Conservation (phyloP, 2,113 vertebrate genomes). For the Orycteropus afer region DNA sequence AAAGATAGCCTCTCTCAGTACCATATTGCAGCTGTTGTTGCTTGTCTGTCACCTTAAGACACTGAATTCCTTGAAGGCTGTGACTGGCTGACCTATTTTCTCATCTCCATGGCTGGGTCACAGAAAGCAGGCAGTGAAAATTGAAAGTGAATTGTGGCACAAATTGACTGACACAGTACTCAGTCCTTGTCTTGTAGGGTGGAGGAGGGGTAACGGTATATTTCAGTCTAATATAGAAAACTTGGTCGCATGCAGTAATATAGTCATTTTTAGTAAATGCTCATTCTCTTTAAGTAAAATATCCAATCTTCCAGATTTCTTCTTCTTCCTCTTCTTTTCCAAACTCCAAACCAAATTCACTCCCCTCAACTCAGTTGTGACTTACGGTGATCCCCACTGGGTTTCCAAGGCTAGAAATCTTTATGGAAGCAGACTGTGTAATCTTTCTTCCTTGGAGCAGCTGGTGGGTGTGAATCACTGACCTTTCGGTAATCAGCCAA, state of each 20-base stretch:
- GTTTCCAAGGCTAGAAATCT: too few relatives aligned
- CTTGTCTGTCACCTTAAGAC: not conserved
- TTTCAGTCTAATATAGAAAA: conserved; percentile 13
- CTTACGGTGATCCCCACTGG: too few relatives aligned
- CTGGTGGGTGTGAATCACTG: too few relatives aligned
- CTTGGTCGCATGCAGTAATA: not conserved
- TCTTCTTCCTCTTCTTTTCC: not conserved
- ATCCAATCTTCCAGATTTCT: not conserved
- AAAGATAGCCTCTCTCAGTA: not conserved
- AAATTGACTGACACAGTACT: not conserved
- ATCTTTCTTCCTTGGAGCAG: too few relatives aligned
- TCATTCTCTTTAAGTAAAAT: not conserved
- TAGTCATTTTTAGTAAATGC: not conserved
- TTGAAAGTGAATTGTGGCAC: not conserved
- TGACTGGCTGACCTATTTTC: not conserved
- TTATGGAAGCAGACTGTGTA: too few relatives aligned
- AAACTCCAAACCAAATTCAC: too few relatives aligned
- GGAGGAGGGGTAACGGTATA: not conserved
- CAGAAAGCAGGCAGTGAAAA: not conserved
- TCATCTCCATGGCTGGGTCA: not conserved
- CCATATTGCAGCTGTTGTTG: not conserved
- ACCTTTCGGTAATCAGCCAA: too few relatives aligned
- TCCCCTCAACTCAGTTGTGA: too few relatives aligned
- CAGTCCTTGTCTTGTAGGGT: not conserved
- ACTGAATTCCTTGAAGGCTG: not conserved